Conservation (phyloP, 2,888 invertebrate genomes). For the Acrobasis suavella region DNA sequence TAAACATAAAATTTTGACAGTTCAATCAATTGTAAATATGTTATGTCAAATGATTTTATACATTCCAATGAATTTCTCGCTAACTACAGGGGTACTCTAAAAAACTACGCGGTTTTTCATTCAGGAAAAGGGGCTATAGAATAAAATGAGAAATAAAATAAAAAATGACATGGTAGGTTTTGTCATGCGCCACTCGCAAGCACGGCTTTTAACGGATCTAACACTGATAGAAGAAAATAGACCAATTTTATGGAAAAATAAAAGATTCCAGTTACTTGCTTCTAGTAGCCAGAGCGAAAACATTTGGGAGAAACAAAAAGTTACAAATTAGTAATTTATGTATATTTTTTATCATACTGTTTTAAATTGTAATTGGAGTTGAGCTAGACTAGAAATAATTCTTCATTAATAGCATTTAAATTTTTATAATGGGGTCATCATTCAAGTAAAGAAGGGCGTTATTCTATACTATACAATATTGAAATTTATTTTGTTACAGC, state of each 20-base stretch:
- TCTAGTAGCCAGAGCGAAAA: conserved; percentile 82
- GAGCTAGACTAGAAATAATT: conserved; percentile 25
- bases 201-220: conserved; percentile 60
- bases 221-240: conserved; percentile 56
- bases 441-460: conserved; percentile 12
- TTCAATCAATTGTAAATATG: neutral
- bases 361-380: conserved; percentile 30
- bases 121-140: conserved; percentile 55
- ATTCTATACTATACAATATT: conserved; percentile 18
- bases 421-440: conserved; percentile 3
- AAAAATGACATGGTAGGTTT: conserved; percentile 42
- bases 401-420: neutral
- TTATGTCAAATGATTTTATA: conserved; percentile 24
- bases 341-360: conserved; percentile 32
- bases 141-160: conserved; percentile 36
- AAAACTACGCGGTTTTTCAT: conserved; percentile 65
- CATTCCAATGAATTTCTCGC: conserved; percentile 77
- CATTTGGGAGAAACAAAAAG: conserved; percentile 58
- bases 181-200: conserved; percentile 70
- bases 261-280: conserved; percentile 73
- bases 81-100: conserved; percentile 69
- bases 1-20: neutral
- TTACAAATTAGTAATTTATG: conserved; percentile 55
- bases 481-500: neutral
- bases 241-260: conserved; percentile 37